Evolutionary conservation across 2,797 vertebrate species (phyloP).

Genomic region (Decapterus maruadsi): DNA sequence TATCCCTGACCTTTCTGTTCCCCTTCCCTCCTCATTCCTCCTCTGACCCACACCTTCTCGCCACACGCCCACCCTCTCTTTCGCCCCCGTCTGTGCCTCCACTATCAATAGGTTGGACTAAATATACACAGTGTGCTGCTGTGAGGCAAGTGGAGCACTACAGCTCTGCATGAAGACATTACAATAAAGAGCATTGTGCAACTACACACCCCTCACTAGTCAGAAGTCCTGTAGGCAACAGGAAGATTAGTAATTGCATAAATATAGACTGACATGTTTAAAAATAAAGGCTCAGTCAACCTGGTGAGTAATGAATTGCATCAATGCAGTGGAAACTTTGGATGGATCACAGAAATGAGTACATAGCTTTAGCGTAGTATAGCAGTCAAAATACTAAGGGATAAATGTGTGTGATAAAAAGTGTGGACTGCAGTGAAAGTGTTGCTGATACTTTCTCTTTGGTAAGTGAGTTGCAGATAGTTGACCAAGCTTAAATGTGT

Average conservation of each 20-base stretch:
- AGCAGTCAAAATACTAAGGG: not conserved
- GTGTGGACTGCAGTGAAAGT: not conserved
- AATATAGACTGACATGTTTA: not conserved
- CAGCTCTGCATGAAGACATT: constrained; percentile 1
- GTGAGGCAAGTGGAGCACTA: not conserved
- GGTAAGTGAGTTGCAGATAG: too few relatives aligned
- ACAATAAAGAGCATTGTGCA: not conserved
- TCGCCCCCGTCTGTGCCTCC: constrained; percentile 7
- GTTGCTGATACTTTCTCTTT: not conserved
- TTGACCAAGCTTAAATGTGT: too few relatives aligned
- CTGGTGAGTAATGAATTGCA: not conserved
- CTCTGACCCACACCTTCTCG: constrained; percentile 9
- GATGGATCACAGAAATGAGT: not conserved
- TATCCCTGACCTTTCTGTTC: constrained; percentile 79
- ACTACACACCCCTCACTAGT: not conserved
- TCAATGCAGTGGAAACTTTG: constrained; percentile 23
- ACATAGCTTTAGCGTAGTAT: too few relatives aligned
- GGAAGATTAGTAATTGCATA: not conserved
- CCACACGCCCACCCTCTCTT: not conserved
- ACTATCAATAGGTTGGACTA: constrained; percentile 75
- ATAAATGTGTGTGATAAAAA: not conserved
- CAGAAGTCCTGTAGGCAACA: not conserved
- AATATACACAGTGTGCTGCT: constrained; percentile 68
- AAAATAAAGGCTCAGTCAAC: not conserved
- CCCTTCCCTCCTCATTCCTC: constrained; percentile 39